Conservation (phyloP, 2,888 invertebrate species). For the Pseudolycoriella hygida region DNA sequence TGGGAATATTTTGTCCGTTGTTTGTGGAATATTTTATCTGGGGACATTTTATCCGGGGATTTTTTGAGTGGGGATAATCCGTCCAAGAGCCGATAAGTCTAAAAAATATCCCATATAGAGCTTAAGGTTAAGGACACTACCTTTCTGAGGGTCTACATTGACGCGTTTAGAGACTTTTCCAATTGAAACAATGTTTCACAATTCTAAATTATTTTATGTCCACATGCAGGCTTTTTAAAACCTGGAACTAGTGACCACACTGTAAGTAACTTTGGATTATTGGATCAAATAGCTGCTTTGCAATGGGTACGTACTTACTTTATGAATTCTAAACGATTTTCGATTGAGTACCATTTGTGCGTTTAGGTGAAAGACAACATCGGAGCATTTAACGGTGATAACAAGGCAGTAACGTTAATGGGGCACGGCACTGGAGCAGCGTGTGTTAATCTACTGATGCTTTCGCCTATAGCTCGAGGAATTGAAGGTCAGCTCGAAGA, state of each 20-base stretch:
- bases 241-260: constrained; percentile 56
- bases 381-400: constrained; percentile 78
- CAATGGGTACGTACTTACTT: constrained; percentile 70
- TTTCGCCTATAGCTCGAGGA: constrained; percentile 71
- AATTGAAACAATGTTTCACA: constrained; percentile 13
- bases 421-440: constrained; percentile 94
- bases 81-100: too few relatives aligned
- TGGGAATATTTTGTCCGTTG: too few relatives aligned
- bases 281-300: constrained; percentile 87
- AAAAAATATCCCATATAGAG: too few relatives aligned
- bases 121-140: too few relatives aligned
- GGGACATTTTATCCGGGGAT: too few relatives aligned
- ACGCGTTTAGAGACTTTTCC: not conserved
- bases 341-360: too few relatives aligned
- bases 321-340: too few relatives aligned
- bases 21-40: too few relatives aligned
- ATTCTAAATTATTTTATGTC: too few relatives aligned
- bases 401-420: constrained; percentile 70
- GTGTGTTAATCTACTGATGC: constrained; percentile 80
- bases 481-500: constrained; percentile 7
- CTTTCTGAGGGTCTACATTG: too few relatives aligned
- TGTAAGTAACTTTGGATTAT: constrained; percentile 78
- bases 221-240: constrained; percentile 50
- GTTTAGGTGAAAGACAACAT: constrained; percentile 65
- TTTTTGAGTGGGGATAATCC: too few relatives aligned